Conservation (phyloP, 2,797 vertebrate genomes). For the Aselliscus stoliczkanus region DNA sequence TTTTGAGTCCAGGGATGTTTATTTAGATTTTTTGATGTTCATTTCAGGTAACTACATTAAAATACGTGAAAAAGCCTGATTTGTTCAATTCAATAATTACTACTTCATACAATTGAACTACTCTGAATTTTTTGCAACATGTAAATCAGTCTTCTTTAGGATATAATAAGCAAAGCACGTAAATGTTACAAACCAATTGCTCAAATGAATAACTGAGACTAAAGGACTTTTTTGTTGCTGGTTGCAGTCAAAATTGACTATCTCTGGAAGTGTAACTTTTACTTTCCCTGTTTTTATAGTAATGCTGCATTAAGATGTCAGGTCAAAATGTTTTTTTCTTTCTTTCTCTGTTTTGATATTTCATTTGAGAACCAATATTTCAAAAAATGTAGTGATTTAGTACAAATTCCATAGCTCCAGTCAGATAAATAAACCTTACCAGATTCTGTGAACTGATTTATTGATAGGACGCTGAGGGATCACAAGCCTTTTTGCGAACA, state of each 20-base stretch:
- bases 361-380: slow-evolving; percentile 75
- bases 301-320: slow-evolving; percentile 79
- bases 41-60: neutral
- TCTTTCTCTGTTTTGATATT: slow-evolving; percentile 77
- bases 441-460: slow-evolving; percentile 73
- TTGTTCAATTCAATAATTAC: neutral
- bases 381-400: slow-evolving; percentile 76
- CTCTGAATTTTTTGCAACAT: slow-evolving; percentile 49
- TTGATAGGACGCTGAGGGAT: slow-evolving; percentile 75
- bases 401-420: slow-evolving; percentile 72
- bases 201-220: slow-evolving; percentile 69
- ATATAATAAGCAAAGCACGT: slow-evolving; percentile 64
- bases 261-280: slow-evolving; percentile 78
- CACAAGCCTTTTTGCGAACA: slow-evolving; percentile 43
- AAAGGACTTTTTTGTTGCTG: slow-evolving; percentile 63
- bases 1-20: slow-evolving; percentile 28
- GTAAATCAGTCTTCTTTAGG: slow-evolving; percentile 48
- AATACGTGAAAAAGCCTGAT: neutral
- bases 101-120: slow-evolving; percentile 15
- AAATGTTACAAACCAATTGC: slow-evolving; percentile 65
- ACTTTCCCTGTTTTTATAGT: slow-evolving; percentile 79
- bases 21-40: slow-evolving; percentile 32
- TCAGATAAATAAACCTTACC: slow-evolving; percentile 71
- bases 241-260: slow-evolving; percentile 61
- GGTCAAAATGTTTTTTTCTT: slow-evolving; percentile 78